Base-by-base conservation (phyloP, 2,113 vertebrate species). In the Lanius ludovicianus region DNA sequence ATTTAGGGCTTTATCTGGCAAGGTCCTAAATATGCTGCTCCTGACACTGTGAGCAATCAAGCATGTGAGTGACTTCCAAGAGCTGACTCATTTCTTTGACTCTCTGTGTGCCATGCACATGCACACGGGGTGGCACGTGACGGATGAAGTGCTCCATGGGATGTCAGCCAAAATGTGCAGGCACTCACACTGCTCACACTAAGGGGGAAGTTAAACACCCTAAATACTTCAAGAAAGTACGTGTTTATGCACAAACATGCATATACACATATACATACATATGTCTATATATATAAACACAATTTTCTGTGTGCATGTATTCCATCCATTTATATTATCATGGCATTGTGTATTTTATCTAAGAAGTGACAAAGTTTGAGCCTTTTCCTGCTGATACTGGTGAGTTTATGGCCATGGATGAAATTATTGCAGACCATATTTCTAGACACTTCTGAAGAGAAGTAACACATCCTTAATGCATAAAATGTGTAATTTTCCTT, bases 81-180 rank as follows among this genome's bases (percentile, higher is more conserved):
- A 63, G 30, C 27, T 60, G 75, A 55, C n/a, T 82, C 39, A 37
- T 16, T 64, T 84, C 30, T 21, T 4, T 39, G 69, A 14, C 37
- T 59, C 24, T 22, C 33, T 11, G 2, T 15, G 28, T 41, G 42
- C 46, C 37, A 22, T 0, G 0, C 25, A 19, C 25, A 21, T 5
- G 19, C 0, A 0, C 49, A 30, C 1, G 37, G 46, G 27, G 9
- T 25, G 47, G 62, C 64, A 92, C 5, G 7, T 28, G 47, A 47
- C 47, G 62, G 52, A 63, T 56, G 35, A 87, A 78, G 39, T 1
- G 9, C 50, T 87, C 64, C 84, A 68, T 1, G 2, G 53, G 49
- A 79, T 71, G 15, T 39, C 74, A 63, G 60, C 21, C 74, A 84
- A 84, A 89, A 81, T 11, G n/a, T 21, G 50, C 65, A 41, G 46